Base-by-base conservation (phyloP, 2,888 invertebrate species). In the Tetheella fluctuosa region DNA sequence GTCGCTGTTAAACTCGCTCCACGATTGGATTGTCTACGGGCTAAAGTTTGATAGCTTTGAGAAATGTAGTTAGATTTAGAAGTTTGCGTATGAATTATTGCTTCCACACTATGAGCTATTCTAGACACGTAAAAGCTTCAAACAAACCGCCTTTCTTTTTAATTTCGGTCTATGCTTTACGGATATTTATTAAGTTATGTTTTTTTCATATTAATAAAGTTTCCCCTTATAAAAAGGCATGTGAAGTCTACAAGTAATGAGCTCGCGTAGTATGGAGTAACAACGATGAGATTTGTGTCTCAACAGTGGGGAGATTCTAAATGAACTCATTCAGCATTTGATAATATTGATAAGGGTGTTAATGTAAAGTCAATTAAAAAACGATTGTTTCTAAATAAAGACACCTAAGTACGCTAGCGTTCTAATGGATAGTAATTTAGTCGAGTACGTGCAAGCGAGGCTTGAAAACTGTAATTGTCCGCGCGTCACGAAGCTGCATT, bases 11-110 rank as follows among this genome's bases (percentile, higher is more conserved):
- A 82, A 85, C 85, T 83, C 79, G 77, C 80, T 77, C 77, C 71
- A 66, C 82, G 83, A 88, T 87, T 85, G 82, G 86, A 87, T 89
- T 89, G 89, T 90, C 87, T 88, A 80, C 76, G 74, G 76, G 69
- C 69, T 72, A 73, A 86, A 91, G 81, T 91, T 90, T 89, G 86
- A 90, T 89, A 87, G 86, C 84, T 85, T 83, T 76, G 82, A 84
- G 85, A 83, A 85, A 80, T 83, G 80, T 84, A 84, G 81, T 84
- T 84, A 83, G 84, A 83, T 85, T 85, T 85, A 77, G 76, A 81
- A 84, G 81, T 87, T 87, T 56, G 54, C 71, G 79, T 84, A 83
- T 86, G 83, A 84, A 77, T 81, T 81, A 84, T 82, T 74, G 75
- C 79, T 77, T 74, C 76, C 74, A 73, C 69, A 73, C 75, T 73